phyloP scores from a whole-genome alignment of 64 coral and sea anemone genomes.

The Montipora sp. region DNA sequence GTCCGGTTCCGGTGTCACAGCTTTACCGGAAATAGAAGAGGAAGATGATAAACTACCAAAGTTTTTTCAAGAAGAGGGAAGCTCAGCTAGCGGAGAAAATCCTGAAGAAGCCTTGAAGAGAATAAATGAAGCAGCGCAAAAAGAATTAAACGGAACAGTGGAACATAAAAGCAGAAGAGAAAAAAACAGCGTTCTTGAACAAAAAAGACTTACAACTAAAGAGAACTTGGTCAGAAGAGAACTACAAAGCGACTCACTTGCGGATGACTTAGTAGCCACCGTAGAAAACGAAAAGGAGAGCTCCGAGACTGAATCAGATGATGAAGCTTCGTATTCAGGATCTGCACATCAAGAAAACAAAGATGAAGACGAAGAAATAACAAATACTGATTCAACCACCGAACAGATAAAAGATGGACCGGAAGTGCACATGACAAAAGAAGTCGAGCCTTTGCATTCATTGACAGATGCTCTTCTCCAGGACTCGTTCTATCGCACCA shows the following conservation, averaged over 20 bases:
- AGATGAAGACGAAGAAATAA: background rate
- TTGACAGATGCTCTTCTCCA: constrained; percentile 16
- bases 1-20: constrained; percentile 71
- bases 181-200: background rate
- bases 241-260: background rate
- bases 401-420: background rate
- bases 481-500: background rate
- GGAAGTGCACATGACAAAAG: background rate
- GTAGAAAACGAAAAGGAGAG: background rate
- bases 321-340: background rate
- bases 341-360: background rate
- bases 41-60: constrained; percentile 67
- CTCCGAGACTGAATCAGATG: background rate
- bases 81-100: constrained; percentile 20
- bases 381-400: background rate
- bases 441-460: background rate
- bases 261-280: constrained; percentile 32
- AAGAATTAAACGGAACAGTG: background rate
- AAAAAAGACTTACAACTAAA: background rate
- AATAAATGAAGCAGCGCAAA: constrained; percentile 22
- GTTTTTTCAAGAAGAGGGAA: constrained; percentile 30
- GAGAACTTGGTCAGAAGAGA: background rate
- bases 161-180: background rate
- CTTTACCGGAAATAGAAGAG: background rate
- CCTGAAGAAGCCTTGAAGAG: constrained; percentile 5